Evolutionary conservation across 1,140 invertebrate species (phyloP).

Genomic region (Mya arenaria): DNA sequence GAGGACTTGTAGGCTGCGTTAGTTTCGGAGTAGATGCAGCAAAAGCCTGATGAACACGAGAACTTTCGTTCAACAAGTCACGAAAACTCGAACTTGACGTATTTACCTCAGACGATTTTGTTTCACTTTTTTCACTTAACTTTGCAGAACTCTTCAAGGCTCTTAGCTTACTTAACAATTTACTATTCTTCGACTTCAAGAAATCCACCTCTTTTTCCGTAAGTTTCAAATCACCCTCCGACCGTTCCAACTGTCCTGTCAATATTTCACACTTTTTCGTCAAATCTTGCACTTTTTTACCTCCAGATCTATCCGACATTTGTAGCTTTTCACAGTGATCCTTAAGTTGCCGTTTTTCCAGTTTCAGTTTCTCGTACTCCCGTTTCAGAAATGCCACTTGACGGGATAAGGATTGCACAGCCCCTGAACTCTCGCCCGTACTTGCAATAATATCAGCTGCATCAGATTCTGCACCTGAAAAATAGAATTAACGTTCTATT

Average conservation of each 20-base stretch:
- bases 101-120: not conserved
- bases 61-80: conserved; percentile 36
- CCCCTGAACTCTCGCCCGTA: conserved; percentile 18
- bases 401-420: conserved; percentile 22
- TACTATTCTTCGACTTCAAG: conserved; percentile 33
- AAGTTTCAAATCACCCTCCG: conserved; percentile 49
- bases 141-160: not conserved
- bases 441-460: conserved; percentile 37
- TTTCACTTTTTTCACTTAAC: not conserved
- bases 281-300: conserved; percentile 31
- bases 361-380: conserved; percentile 49
- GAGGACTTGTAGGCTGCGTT: not conserved
- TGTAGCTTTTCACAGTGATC: conserved; percentile 48
- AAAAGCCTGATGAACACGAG: conserved; percentile 25
- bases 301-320: not conserved
- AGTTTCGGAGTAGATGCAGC: conserved; percentile 47
- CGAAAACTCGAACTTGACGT: conserved; percentile 27
- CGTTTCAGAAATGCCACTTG: conserved; percentile 50
- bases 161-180: conserved; percentile 25
- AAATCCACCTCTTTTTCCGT: conserved; percentile 44
- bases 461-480: conserved; percentile 44
- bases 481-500: too few relatives aligned
- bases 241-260: conserved; percentile 37
- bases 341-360: conserved; percentile 42
- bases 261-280: conserved; percentile 7